phyloP scores from a whole-genome alignment of 1,140 invertebrate genomes.

The Caenorhabditis elegans region DNA sequence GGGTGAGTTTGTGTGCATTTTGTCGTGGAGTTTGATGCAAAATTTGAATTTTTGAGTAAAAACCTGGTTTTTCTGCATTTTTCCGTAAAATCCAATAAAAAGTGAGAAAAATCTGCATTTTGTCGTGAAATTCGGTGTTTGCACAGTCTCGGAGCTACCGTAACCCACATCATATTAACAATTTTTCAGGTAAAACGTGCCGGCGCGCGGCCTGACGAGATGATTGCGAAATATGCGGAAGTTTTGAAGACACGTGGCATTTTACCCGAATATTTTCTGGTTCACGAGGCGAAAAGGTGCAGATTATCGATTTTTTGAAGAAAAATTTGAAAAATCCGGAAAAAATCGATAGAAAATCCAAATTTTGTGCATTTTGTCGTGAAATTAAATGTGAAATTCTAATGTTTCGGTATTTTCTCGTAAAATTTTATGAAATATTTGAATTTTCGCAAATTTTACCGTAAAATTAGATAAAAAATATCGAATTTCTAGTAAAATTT shows the following conservation, averaged over 20 bases:
- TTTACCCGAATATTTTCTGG: conserved; percentile 3
- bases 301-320: too few species aligned
- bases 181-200: neutral
- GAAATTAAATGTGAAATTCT: too few species aligned
- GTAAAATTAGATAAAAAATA: too few species aligned
- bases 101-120: neutral
- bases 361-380: too few species aligned
- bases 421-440: too few species aligned
- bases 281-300: conserved; percentile 13
- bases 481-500: too few species aligned
- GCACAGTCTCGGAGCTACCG: neutral
- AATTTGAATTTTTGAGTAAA: neutral
- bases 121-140: neutral
- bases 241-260: conserved; percentile 17
- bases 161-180: neutral
- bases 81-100: neutral
- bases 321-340: too few species aligned
- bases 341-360: too few species aligned
- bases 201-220: neutral
- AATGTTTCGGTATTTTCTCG: too few species aligned
- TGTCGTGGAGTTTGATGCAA: neutral
- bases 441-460: too few species aligned
- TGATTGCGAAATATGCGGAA: conserved; percentile 5
- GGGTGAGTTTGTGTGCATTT: neutral
- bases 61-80: neutral